Evolutionary conservation across 2,888 invertebrate genomes (phyloP), one percentile per base, ranked within the genome.

Genomic region (Sicus ferrugineus): DNA sequence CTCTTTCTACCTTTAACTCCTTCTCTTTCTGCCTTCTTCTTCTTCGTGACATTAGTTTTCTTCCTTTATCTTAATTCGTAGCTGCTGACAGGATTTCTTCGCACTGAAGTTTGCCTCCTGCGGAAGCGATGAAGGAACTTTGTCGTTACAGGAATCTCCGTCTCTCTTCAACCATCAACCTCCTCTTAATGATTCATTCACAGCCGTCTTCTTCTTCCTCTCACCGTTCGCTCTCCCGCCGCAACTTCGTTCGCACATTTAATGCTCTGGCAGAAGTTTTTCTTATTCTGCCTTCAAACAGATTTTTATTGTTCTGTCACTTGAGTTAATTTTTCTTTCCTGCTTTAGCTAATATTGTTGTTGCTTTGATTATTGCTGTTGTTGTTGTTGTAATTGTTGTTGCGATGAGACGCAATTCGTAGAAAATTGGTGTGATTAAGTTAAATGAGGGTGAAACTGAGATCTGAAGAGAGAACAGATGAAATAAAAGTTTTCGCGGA

Each of bases 371-470:
- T 62, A 42, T 19, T 23, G 16, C 42, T 62, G 14, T 42, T 58
- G 19, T 52, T 52, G 19, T 52, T 52, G 6, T 52, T 56, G 30
- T 2, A 11, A 23, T 56, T 30, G 2, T 54, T 23, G 6, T 26
- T 30, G 16, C 16, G n/a, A 34, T 16, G 38, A 31, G 61, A 19
- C 50, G 48, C 50, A 50, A 50, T 31, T 64, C 31, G 64, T n/a
- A 48, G 16, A 31, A 64, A 64, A 64, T 50, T 50, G 30, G 14
- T 19, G 50, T 64, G 50, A 64, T 64, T 64, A 64, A 50, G 50
- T 50, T 64, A 28, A 42, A 42, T 42, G 42, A 42, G 42, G 42
- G 42, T 38, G 42, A 42, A 4, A 42, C 14, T n/a, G n/a, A n/a
- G 16, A n/a, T 42, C 9, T 1, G 34, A 34, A 34, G 34, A 14